phyloP scores from a whole-genome alignment of 2,888 invertebrate species.

The Euproctis similis region DNA sequence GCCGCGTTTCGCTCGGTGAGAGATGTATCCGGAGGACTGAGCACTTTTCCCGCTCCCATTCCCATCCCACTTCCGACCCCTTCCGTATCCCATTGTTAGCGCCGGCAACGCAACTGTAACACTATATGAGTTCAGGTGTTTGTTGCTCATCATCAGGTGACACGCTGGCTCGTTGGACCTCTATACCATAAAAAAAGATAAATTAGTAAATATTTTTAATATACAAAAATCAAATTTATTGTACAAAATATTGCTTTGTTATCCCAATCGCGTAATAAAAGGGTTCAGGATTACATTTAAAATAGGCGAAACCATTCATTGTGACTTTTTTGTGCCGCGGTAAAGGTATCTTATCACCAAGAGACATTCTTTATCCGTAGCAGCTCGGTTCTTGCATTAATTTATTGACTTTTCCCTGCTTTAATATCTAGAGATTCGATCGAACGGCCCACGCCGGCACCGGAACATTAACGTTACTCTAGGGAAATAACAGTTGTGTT shows the following conservation, averaged over 20 bases:
- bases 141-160: too few species aligned
- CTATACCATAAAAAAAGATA: too few species aligned
- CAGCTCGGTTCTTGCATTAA: conserved; percentile 49
- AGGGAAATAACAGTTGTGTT: conserved; percentile 67
- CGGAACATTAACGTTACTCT: conserved; percentile 67
- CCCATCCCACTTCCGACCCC: too few species aligned
- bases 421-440: conserved; percentile 73
- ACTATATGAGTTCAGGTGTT: too few species aligned
- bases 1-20: too few species aligned
- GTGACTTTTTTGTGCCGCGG: conserved; percentile 24
- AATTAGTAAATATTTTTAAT: too few species aligned
- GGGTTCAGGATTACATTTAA: conserved; percentile 52
- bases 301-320: conserved; percentile 16
- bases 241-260: conserved; percentile 29
- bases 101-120: too few species aligned
- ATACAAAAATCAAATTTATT: conserved; percentile 20
- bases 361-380: conserved; percentile 61
- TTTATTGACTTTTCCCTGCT: conserved; percentile 71
- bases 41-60: too few species aligned
- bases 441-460: conserved; percentile 64
- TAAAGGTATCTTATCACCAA: conserved; percentile 23
- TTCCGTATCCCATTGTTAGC: too few species aligned
- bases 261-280: conserved; percentile 30
- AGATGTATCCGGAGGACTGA: too few species aligned
- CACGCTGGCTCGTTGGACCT: too few species aligned